These are phyloP conservation scores for Ceratosolen solmsi DNA, from an alignment of 1,140 invertebrate genomes.

Conservation along the genomic window DNA sequence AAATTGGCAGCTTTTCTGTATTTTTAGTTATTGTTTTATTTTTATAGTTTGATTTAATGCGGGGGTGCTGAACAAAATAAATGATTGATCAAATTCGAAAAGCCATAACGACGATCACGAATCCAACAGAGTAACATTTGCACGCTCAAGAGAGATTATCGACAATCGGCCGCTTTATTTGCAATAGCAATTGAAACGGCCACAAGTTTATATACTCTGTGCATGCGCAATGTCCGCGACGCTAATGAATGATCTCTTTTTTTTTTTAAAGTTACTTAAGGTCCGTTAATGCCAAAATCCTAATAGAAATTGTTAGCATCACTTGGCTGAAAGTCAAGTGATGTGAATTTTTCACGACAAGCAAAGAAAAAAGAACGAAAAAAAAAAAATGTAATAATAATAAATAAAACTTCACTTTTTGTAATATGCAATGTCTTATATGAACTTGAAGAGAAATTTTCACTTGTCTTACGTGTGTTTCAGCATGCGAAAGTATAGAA, in stretches of 20 bases:
- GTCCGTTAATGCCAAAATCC: slow-evolving; percentile 50
- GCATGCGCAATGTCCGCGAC: slow-evolving; percentile 44
- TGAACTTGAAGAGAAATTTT: slow-evolving; percentile 53
- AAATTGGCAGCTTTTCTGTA: slow-evolving; percentile 71
- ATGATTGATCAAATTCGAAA: slow-evolving; percentile 49
- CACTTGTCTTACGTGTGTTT: slow-evolving; percentile 62
- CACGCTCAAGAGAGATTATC: slow-evolving; percentile 38
- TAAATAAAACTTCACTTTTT: slow-evolving; percentile 52
- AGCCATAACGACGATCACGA: slow-evolving; percentile 44
- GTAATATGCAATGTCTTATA: slow-evolving; percentile 53
- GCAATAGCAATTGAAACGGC: neutral
- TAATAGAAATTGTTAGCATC: slow-evolving; percentile 52
- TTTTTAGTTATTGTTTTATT: slow-evolving; percentile 66
- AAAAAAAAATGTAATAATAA: slow-evolving; percentile 52
- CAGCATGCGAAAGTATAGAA: slow-evolving; percentile 61
- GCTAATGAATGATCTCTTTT: slow-evolving; percentile 54
- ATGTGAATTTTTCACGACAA: slow-evolving; percentile 54
- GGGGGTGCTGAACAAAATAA: slow-evolving; percentile 50
- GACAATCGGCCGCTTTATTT: slow-evolving; percentile 29
- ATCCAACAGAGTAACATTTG: slow-evolving; percentile 42
- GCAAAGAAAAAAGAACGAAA: too few relatives aligned
- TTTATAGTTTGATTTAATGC: slow-evolving; percentile 53
- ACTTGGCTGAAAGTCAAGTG: slow-evolving; percentile 53
- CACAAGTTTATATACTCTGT: slow-evolving; percentile 45
- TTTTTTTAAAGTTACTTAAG: slow-evolving; percentile 55